Conservation (phyloP, 2,797 vertebrate species). For the Hoplostethus atlanticus region DNA sequence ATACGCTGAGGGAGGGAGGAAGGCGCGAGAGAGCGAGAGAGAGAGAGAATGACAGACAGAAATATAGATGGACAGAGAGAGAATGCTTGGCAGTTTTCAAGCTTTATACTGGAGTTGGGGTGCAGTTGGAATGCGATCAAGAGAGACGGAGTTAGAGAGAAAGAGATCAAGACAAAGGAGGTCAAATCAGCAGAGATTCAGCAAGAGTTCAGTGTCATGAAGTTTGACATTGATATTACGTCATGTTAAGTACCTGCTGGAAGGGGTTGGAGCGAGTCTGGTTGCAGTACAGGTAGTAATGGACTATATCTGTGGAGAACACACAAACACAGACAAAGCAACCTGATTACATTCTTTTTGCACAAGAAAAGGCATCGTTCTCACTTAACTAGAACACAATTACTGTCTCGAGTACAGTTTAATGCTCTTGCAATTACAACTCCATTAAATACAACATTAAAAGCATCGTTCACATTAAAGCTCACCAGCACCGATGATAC, state of each 20-base stretch:
- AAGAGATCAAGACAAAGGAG: constrained; percentile 4
- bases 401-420: constrained; percentile 11
- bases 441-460: constrained; percentile 6
- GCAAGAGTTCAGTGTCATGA: neutral
- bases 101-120: neutral
- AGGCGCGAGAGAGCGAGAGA: neutral
- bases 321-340: constrained; percentile 6
- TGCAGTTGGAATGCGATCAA: constrained; percentile 29
- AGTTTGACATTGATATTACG: neutral
- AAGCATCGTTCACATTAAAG: neutral
- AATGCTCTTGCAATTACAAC: neutral
- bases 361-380: neutral
- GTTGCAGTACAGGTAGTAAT: constrained; percentile 95
- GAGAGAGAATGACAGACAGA: neutral
- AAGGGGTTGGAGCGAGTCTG: constrained; percentile 93
- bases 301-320: constrained; percentile 89
- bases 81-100: too few relatives aligned
- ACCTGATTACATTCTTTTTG: neutral
- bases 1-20: neutral
- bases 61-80: neutral
- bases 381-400: constrained; percentile 1
- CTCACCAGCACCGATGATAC: constrained; percentile 86
- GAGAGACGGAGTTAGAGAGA: constrained; percentile 38
- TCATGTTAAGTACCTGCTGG: constrained; percentile 90
- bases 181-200: neutral